These are phyloP conservation scores for Crenichthys baileyi DNA, from an alignment of 2,797 vertebrate species.

Conservation along the genomic window DNA sequence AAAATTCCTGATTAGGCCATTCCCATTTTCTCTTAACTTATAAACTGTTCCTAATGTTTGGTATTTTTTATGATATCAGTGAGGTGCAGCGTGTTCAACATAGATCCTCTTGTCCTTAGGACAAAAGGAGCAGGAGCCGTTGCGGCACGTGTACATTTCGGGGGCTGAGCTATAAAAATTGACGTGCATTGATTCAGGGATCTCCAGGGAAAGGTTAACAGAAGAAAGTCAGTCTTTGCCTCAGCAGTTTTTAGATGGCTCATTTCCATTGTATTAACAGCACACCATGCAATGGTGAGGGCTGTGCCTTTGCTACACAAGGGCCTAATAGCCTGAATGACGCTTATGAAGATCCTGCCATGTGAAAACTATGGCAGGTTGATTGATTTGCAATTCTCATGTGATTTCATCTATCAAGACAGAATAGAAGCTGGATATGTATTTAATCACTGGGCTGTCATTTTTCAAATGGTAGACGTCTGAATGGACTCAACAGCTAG, in stretches of 20 bases:
- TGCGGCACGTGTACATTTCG: constrained; percentile 13
- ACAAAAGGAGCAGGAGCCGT: not conserved
- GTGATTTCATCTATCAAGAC: constrained; percentile 43
- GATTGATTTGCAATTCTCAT: constrained; percentile 45
- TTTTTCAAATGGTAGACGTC: constrained; percentile 32
- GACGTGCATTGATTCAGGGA: constrained; percentile 31
- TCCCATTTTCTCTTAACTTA: not conserved
- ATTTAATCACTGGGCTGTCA: constrained; percentile 29
- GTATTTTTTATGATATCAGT: not conserved
- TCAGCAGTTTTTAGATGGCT: constrained; percentile 52
- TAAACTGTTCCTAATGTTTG: not conserved
- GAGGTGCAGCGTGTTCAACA: not conserved
- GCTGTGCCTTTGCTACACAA: not conserved
- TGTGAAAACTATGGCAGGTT: constrained; percentile 28
- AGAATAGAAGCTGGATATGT: constrained; percentile 28
- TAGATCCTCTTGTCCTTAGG: constrained; percentile 35
- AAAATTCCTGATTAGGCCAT: not conserved
- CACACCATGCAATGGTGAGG: constrained; percentile 16
- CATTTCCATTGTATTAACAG: constrained; percentile 46
- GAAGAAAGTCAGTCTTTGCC: constrained; percentile 37
- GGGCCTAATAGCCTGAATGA: constrained; percentile 24
- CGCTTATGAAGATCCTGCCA: constrained; percentile 45
- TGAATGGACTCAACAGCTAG: constrained; percentile 42
- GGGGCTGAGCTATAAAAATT: constrained; percentile 49
- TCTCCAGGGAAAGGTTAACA: constrained; percentile 48